Conservation (phyloP, 2,797 vertebrate genomes). For the Galagoides demidoff region DNA sequence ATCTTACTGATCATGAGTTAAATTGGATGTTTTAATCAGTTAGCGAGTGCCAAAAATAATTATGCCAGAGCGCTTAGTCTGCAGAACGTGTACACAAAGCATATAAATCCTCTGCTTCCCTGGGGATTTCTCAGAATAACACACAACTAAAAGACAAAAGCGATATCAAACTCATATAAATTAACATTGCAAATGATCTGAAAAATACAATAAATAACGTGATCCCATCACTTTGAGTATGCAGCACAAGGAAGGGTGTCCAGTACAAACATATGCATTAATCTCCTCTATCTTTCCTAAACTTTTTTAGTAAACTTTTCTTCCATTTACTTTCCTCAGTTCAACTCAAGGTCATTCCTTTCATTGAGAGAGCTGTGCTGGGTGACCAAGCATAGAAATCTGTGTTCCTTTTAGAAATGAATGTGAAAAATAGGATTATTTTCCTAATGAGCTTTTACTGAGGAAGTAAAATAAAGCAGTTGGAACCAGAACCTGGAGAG, state of each 20-base stretch:
- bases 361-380: conserved; percentile 86
- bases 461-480: conserved; percentile 58
- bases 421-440: conserved; percentile 84
- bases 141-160: conserved; percentile 95
- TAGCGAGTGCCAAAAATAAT: conserved; percentile 95
- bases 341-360: conserved; percentile 93
- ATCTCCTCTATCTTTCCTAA: conserved; percentile 92
- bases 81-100: conserved; percentile 95
- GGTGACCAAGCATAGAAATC: conserved; percentile 76
- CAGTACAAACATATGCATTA: conserved; percentile 95
- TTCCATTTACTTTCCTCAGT: conserved; percentile 92
- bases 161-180: conserved; percentile 96
- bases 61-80: conserved; percentile 95
- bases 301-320: conserved; percentile 95
- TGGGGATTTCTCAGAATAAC: conserved; percentile 94
- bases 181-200: conserved; percentile 98
- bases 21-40: conserved; percentile 94
- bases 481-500: neutral
- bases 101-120: conserved; percentile 94
- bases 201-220: conserved; percentile 96
- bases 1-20: conserved; percentile 94
- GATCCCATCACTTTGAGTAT: conserved; percentile 93
- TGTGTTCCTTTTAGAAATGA: conserved; percentile 85
- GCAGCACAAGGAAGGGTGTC: conserved; percentile 89
- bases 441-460: conserved; percentile 74